phyloP scores from a whole-genome alignment of 2,888 invertebrate genomes.

The Hirtodrosophila histrioides region DNA sequence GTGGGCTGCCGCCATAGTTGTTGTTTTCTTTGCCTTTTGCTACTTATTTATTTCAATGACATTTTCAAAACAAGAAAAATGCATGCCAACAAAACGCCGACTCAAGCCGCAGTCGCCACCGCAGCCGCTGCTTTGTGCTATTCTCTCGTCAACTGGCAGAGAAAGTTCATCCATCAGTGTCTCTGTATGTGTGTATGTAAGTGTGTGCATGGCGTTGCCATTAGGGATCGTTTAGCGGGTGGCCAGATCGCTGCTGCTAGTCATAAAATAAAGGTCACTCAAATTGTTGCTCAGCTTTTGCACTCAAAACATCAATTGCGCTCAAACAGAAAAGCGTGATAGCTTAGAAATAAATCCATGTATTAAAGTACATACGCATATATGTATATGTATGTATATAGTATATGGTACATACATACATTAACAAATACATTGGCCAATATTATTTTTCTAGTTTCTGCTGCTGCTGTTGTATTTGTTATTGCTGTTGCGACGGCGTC shows the following conservation, averaged over 20 bases:
- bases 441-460: conserved; percentile 33
- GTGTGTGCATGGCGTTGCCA: conserved; percentile 24
- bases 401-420: conserved; percentile 4
- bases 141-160: conserved; percentile 41
- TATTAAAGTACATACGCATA: too few species aligned
- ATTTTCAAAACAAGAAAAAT: conserved; percentile 59
- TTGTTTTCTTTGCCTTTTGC: conserved; percentile 42
- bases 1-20: neutral
- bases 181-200: conserved; percentile 9
- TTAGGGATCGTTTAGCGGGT: conserved; percentile 45
- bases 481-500: conserved; percentile 19
- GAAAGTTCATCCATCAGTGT: conserved; percentile 56
- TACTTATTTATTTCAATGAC: conserved; percentile 75
- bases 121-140: conserved; percentile 6
- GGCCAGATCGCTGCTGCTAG: conserved; percentile 36
- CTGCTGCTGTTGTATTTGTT: conserved; percentile 26
- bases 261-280: conserved; percentile 48
- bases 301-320: conserved; percentile 34
- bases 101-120: conserved; percentile 24
- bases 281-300: conserved; percentile 37
- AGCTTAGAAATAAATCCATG: conserved; percentile 14
- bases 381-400: neutral
- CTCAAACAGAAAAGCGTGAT: conserved; percentile 23
- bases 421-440: conserved; percentile 13
- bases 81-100: conserved; percentile 41